Base-by-base conservation (phyloP, 2,113 vertebrate species). In the Entelurus aequoreus region DNA sequence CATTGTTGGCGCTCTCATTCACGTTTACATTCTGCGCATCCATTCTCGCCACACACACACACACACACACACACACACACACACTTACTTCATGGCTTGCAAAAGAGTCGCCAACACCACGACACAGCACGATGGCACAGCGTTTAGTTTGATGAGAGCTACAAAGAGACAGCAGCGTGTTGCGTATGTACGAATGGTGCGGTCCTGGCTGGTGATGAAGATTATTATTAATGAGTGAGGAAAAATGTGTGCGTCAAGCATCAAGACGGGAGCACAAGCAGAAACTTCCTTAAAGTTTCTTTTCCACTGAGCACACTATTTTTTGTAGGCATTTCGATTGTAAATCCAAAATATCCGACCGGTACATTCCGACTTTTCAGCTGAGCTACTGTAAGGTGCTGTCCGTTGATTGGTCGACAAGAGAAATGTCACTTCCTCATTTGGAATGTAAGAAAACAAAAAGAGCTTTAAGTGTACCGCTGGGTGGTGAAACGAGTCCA, bases 1-100 rank as follows among this genome's bases (percentile, higher is more conserved):
- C 52, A 60, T 65, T 59, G 68, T 77, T 66, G 69, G 80, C 77
- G 69, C 79, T 83, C 82, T 85, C 80, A 84, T 85, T 86, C 80
- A 87, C 75, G 68, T 85, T 74, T 86, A 88, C 83, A 84, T 75
- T 78, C 38, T 5, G 4, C 54, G 19, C 13, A 21, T 50, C 56
- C 65, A 28, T 58, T 38, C 35, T 52, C 51, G 53, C 60, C 68
- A 61, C 62, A 58, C 14, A 54, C 8, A 49, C 60, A 53, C 44
- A 28, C 55, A 37, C 54, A 28, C 21, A 44, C 42, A 55, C 11
- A 5, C 28, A 7, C 49, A n/a, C n/a, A 28, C 60, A 35, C 35
- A 62, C 57, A 54, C 63, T 11, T 63, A 28, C 21, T 62, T 71
- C 63, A 66, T 65, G 76, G 68, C 74, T 64, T 74, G 63, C 60